Evolutionary conservation across 2,888 invertebrate genomes (phyloP).

Genomic region (Tachina fera): DNA sequence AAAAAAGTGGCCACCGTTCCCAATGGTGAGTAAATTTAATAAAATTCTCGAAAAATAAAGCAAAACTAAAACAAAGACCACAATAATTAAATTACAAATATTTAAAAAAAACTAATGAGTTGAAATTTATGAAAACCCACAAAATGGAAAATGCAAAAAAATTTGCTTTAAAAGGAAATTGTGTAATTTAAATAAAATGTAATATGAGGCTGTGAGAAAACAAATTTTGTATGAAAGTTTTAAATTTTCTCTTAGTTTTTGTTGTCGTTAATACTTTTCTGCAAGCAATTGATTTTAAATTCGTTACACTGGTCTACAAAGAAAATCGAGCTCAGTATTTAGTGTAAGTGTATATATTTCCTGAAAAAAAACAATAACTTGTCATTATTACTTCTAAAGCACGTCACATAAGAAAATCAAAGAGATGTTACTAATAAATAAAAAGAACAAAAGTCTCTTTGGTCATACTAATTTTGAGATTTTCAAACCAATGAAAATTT

Average conservation of each 20-base stretch:
- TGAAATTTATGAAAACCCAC: conserved; percentile 11
- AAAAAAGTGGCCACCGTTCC: conserved; percentile 95
- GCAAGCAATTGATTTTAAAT: conserved; percentile 2
- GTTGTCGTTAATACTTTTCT: conserved; percentile 7
- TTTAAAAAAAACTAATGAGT: conserved; percentile 10
- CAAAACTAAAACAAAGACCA: conserved; percentile 30
- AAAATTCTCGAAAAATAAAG: background rate
- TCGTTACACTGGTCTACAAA: background rate
- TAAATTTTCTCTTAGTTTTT: background rate
- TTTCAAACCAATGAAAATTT: too few relatives aligned
- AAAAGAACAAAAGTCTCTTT: too few relatives aligned
- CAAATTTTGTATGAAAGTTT: background rate
- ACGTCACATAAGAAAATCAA: too few relatives aligned
- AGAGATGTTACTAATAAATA: too few relatives aligned
- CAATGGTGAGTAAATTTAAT: conserved; percentile 88
- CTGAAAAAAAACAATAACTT: too few relatives aligned
- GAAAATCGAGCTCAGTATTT: background rate
- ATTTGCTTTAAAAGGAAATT: background rate
- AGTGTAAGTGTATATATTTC: too few relatives aligned
- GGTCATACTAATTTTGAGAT: too few relatives aligned
- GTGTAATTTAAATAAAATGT: background rate
- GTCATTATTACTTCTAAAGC: too few relatives aligned
- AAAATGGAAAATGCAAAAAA: background rate
- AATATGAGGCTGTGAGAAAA: background rate
- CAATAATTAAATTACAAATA: conserved; percentile 47